Percentiles rank a stretch among this genome's conserved stretches.
phyloP scores from a whole-genome alignment of 1,140 invertebrate genomes.

The Gryon sp. region DNA sequence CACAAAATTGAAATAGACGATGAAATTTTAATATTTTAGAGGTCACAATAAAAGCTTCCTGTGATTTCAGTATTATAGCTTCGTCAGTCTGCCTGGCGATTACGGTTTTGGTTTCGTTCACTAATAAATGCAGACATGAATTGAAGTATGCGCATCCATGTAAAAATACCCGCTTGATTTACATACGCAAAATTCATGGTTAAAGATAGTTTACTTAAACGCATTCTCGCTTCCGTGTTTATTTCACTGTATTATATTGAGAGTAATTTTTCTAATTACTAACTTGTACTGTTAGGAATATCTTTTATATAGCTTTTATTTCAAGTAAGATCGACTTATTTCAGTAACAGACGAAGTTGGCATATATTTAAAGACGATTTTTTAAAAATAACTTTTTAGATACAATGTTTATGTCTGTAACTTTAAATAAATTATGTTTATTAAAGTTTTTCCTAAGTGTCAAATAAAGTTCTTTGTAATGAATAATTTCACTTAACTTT shows the following conservation, averaged over 20 bases:
- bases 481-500: too few relatives aligned
- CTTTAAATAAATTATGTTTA: slow-evolving; percentile 7
- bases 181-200: slow-evolving; percentile 38
- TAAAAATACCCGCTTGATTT: slow-evolving; percentile 34
- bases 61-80: slow-evolving; percentile 18
- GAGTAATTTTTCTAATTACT: not conserved
- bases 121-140: slow-evolving; percentile 16
- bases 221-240: slow-evolving; percentile 28
- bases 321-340: slow-evolving; percentile 1
- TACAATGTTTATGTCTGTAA: not conserved
- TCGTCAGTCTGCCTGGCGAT: slow-evolving; percentile 24
- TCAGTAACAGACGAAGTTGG: not conserved
- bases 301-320: too few relatives aligned
- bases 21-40: slow-evolving; percentile 2
- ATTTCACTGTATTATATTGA: slow-evolving; percentile 1
- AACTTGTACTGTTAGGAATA: too few relatives aligned
- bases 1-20: not conserved
- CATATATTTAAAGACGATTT: not conserved
- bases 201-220: slow-evolving; percentile 22
- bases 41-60: not conserved
- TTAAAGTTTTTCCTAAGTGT: not conserved
- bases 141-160: slow-evolving; percentile 8
- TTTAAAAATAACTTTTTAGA: not conserved
- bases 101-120: slow-evolving; percentile 16
- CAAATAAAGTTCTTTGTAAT: too few relatives aligned